Percentiles rank a stretch among this genome's conserved stretches.
These are phyloP conservation scores for Brachionus manjavacas DNA, from an alignment of 1,140 invertebrate species.

Conservation along the genomic window DNA sequence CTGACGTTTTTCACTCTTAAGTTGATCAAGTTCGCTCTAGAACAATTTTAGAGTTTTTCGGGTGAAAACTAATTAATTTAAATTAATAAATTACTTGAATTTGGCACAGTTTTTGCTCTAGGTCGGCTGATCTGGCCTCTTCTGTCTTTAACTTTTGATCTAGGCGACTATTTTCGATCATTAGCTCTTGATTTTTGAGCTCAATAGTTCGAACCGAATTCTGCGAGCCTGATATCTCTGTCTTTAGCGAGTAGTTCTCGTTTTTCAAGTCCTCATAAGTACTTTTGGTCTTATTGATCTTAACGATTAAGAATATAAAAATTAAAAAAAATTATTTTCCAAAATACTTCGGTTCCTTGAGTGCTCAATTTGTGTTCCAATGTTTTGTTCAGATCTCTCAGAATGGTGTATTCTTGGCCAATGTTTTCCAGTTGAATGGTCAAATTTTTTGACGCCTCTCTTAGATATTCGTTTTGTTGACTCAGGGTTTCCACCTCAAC, in stretches of 20 bases:
- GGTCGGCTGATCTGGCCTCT: not conserved
- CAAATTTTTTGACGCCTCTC: not conserved
- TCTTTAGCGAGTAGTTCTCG: constrained; percentile 9
- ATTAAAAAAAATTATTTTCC: not conserved
- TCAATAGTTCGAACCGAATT: constrained; percentile 14
- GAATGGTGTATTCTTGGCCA: not conserved
- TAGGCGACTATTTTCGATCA: not conserved
- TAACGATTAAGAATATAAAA: not conserved
- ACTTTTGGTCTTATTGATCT: not conserved
- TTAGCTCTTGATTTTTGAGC: not conserved
- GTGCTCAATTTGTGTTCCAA: not conserved
- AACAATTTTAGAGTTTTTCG: not conserved
- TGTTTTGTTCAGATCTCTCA: constrained; percentile 23
- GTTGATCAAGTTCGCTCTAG: constrained; percentile 5
- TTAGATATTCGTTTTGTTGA: constrained; percentile 24
- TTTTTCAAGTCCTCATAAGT: constrained; percentile 11
- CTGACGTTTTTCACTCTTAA: not conserved
- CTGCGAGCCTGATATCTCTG: not conserved
- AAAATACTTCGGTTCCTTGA: not conserved
- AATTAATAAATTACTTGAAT: not conserved
- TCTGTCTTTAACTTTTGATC: not conserved
- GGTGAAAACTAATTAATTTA: not conserved
- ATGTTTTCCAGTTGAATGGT: not conserved
- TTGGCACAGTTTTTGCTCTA: not conserved
- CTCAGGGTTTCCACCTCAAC: not conserved